Evolutionary conservation across 1,140 invertebrate species (phyloP), one percentile per base, ranked within the genome.

Genomic region (Drosophila ohnishii): DNA sequence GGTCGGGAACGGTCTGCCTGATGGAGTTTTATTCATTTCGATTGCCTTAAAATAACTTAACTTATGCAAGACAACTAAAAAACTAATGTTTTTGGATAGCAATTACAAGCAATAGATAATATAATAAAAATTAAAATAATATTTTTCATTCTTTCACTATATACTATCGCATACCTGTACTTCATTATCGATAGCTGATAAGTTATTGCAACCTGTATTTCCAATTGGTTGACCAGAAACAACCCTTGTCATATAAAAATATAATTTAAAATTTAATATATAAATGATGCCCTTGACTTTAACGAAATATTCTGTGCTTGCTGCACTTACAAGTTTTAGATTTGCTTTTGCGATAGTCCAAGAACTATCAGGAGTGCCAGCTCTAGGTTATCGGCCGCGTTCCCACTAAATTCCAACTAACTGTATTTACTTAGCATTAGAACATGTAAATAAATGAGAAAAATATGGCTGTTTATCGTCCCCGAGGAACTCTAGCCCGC

Each of bases 401-500:
- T 55, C 51, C 19, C 51, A 55, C 51, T 25, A 55, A 55, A 53
- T 39, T 55, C 34, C 34, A 55, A 50, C 32, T 51, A 61, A 62
- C 25, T 62, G 48, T 34, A 66, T 30, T 40, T 44, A 25, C 25
- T 7, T 39, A 28, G 13, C n/a, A 8, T 56, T 25, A 53, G 25
- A 39, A 61, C 34, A 72, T 73, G 67, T 73, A 73, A 73, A 73
- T 73, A 73, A 39, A 72, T 22, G 25, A 25, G 10, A 63, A 32
- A 34, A 47, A 48, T 4, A 73, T 73, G 70, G 45, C 70, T 35
- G 22, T 62, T 40, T 86, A 87, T 66, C 76, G 93, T 71, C 94
- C 94, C 9, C 91, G 94, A 64, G 94, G 94, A 35, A 93, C 93
- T 40, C 83, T 95, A 30, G 94, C 95, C 22, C 91, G 94, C 71